Evolutionary conservation across 2,888 invertebrate genomes (phyloP), one percentile per base, ranked within the genome.

Genomic region (Protodeltote pygarga): DNA sequence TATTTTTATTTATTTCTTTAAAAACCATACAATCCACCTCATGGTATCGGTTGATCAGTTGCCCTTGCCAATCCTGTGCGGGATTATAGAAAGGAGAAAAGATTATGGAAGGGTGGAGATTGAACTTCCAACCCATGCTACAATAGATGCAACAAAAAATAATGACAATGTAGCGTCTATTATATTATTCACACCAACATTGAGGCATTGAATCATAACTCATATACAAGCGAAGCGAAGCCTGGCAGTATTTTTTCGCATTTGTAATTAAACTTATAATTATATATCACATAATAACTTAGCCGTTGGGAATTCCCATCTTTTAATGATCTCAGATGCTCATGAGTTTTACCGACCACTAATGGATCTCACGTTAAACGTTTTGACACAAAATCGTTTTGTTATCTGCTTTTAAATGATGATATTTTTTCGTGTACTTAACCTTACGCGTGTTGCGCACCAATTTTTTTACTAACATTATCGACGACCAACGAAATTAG

Each of bases 271-370:
- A 67, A 62, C 38, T 45, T 31, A 49, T 69, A 67, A 70, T 70
- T 52, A 60, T 39, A 16, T n/a, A 34, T 23, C 15, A 31, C 37
- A 51, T 46, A 45, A 62, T 33, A 49, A 48, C 34, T 14, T 37
- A 51, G 40, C 38, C 39, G 19, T 28, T 20, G 71, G 79, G 75
- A 54, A 72, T 73, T 77, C 65, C 79, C 74, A 45, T 38, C 61
- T 48, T 65, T 66, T 47, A 59, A 55, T 77, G 74, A 76, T 71
- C 68, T 76, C 71, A 77, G 59, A 62, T 55, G 42, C 58, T 62
- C 59, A 33, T 53, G 41, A 41, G 48, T 69, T 63, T 71, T 60
- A 9, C 6, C n/a, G 39, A 52, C 46, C 39, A 32, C 47, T 54
- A 68, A 68, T 60, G 29, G 46, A 21, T 29, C 24, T 10, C 15